Percentiles rank a stretch among this genome's conserved stretches.
Evolutionary conservation across 1,140 invertebrate genomes (phyloP).

Genomic region (Zaprionus inermis): DNA sequence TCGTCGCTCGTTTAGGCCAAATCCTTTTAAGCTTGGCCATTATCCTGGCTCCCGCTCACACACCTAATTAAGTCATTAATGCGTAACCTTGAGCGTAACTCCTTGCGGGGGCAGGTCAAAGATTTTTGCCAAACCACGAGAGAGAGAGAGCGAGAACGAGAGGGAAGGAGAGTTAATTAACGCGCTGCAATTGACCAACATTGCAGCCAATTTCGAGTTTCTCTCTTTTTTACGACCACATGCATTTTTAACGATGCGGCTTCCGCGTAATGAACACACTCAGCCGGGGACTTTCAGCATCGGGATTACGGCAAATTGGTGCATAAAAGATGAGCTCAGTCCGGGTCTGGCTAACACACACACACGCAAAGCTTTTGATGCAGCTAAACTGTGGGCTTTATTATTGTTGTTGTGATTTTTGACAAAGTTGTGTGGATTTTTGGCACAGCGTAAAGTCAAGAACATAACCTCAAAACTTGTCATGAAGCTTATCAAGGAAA

Average conservation of each 20-base stretch:
- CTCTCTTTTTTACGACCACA: constrained; percentile 3
- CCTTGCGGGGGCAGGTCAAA: not conserved
- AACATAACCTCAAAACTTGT: no score
- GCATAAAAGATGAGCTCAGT: constrained; percentile 23
- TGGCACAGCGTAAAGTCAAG: no score
- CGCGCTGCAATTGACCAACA: constrained; percentile 32
- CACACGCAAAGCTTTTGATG: not conserved
- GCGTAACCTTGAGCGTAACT: constrained; percentile 2
- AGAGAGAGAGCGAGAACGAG: not conserved
- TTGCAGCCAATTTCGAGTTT: constrained; percentile 1
- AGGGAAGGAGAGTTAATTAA: constrained; percentile 26
- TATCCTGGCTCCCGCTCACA: constrained; percentile 18
- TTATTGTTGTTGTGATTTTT: no score
- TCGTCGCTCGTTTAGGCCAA: constrained; percentile 17
- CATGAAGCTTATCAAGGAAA: no score
- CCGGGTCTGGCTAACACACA: not conserved
- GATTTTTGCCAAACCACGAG: not conserved
- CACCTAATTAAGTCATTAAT: constrained; percentile 41
- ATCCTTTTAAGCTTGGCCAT: constrained; percentile 17
- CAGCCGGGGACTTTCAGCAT: not conserved
- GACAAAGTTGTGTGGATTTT: no score
- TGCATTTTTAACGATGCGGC: constrained; percentile 34
- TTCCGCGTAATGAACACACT: constrained; percentile 12
- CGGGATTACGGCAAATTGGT: constrained; percentile 13
- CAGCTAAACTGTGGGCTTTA: no score